phyloP scores from a whole-genome alignment of 2,888 invertebrate genomes.

The Psococerastis gibbosa region DNA sequence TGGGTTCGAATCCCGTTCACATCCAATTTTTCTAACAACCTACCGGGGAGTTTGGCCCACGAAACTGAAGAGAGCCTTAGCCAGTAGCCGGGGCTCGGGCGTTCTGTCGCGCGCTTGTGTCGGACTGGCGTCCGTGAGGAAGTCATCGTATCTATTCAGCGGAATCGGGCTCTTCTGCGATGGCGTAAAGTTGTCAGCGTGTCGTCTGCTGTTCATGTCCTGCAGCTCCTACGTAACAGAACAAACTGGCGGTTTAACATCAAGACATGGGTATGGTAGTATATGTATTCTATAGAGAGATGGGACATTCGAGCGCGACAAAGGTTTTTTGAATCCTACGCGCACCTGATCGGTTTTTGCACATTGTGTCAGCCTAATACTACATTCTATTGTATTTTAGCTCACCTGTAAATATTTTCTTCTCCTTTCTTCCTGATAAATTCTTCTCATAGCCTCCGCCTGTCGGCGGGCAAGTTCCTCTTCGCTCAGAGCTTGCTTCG shows the following conservation, averaged over 20 bases:
- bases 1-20: too few relatives aligned
- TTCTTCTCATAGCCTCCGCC: slow-evolving; percentile 76
- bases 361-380: not conserved
- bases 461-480: slow-evolving; percentile 73
- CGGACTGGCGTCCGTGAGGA: slow-evolving; percentile 43
- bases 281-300: not conserved
- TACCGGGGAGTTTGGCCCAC: slow-evolving; percentile 52
- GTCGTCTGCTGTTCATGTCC: slow-evolving; percentile 83
- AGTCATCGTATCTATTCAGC: slow-evolving; percentile 81
- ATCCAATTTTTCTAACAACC: too few relatives aligned
- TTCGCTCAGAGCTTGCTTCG: slow-evolving; percentile 70
- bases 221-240: slow-evolving; percentile 67
- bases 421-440: slow-evolving; percentile 74
- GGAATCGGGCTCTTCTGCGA: slow-evolving; percentile 87
- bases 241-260: not conserved
- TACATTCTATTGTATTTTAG: not conserved
- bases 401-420: slow-evolving; percentile 69
- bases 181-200: slow-evolving; percentile 85
- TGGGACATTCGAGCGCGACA: too few relatives aligned
- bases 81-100: slow-evolving; percentile 56
- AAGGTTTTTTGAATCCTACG: too few relatives aligned
- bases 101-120: slow-evolving; percentile 32
- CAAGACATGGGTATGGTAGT: too few relatives aligned
- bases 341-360: too few relatives aligned
- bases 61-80: slow-evolving; percentile 79